Evolutionary conservation across 2,113 vertebrate species (phyloP), one percentile per base, ranked within the genome.

Genomic region (Okapia johnstoni): DNA sequence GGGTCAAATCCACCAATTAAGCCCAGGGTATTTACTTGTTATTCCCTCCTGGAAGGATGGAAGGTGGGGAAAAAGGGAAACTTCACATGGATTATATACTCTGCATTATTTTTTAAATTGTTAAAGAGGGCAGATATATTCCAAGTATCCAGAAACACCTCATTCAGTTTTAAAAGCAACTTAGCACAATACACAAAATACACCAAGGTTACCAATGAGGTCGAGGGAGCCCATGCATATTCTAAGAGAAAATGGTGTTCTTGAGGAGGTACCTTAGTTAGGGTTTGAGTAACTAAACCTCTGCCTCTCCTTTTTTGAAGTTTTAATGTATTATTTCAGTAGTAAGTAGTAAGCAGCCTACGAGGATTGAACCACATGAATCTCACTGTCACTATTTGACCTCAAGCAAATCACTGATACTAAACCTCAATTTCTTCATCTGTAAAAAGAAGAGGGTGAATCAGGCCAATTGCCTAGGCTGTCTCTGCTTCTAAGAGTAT

Each of bases 371-470:
- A 77, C 14, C 66, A 97, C 9, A 6, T 46, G 40, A 83, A 36
- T 93, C 57, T 63, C 36, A 84, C 23, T 52, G 33, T 43, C 23
- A 81, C 50, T 83, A 84, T n/a, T 23, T 84, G n/a, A 70, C 55
- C 48, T 92, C 55, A 89, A 96, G 50, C 52, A 95, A 97, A 21
- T 43, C 40, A 91, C 13, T 61, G 36, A 87, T 30, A 92, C 8
- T 55, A 91, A 93, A 93, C 85, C 57, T 86, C 36, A 61, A 19
- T 89, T 76, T 95, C 90, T 36, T 96, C 33, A 95, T 52, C 55
- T 70, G 6, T 57, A 85, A 95, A 96, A 85, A 80, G 23, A 46
- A 92, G 7, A 23, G 52, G 48, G 70, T 40, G 23, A 66, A 87
- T 60, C 17, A 89, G 73, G 14, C 46, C 80, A 93, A 11, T 52